Conservation (phyloP, 1,140 invertebrate species). For the Heliconius hewitsoni region DNA sequence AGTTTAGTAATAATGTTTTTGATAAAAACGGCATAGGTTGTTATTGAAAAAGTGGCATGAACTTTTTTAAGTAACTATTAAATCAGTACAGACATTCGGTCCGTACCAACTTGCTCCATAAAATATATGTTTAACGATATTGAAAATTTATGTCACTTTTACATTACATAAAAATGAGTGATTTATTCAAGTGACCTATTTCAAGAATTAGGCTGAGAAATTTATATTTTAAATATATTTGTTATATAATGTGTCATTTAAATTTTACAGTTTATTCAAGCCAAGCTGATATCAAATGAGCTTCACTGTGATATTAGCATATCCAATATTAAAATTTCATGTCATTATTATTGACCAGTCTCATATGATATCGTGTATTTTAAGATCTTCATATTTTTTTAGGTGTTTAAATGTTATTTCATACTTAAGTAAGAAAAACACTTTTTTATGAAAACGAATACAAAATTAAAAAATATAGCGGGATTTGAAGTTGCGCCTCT, state of each 20-base stretch:
- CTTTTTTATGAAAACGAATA: too few relatives aligned
- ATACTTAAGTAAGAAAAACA: too few relatives aligned
- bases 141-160: neutral
- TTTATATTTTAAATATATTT: neutral
- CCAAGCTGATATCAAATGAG: conserved; percentile 11
- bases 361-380: neutral
- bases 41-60: neutral
- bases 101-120: too few relatives aligned
- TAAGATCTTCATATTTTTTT: neutral
- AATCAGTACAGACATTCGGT: too few relatives aligned
- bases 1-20: conserved; percentile 38
- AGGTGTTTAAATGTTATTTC: too few relatives aligned
- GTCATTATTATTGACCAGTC: neutral
- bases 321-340: neutral
- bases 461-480: too few relatives aligned
- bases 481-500: too few relatives aligned
- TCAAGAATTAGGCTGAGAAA: neutral
- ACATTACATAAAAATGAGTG: neutral
- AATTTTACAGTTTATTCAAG: neutral
- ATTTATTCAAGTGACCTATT: neutral
- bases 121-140: neutral
- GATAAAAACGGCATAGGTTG: neutral
- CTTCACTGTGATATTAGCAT: conserved; percentile 2
- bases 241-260: neutral
- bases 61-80: too few relatives aligned